phyloP scores from a whole-genome alignment of 2,888 invertebrate genomes.

The Mythimna impura region DNA sequence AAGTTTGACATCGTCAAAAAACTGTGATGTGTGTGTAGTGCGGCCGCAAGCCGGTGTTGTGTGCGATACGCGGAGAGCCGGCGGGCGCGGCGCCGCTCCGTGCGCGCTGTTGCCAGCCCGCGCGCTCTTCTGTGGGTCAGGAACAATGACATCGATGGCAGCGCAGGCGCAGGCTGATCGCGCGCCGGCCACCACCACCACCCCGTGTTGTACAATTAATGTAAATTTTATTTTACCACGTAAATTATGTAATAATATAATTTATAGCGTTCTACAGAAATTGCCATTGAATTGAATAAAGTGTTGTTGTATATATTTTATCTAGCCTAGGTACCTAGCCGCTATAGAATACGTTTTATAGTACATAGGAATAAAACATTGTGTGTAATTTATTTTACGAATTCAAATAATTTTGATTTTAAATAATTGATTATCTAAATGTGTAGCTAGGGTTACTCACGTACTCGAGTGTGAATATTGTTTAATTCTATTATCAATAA shows the following conservation, averaged over 20 bases:
- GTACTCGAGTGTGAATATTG: conserved; percentile 84
- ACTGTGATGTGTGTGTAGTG: conserved; percentile 90
- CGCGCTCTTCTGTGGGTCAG: conserved; percentile 62
- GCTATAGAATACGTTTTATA: conserved; percentile 68
- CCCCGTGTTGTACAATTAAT: conserved; percentile 66
- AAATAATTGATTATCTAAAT: conserved; percentile 85
- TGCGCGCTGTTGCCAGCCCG: conserved; percentile 64
- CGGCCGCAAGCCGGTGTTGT: conserved; percentile 54
- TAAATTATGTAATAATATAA: conserved; percentile 70
- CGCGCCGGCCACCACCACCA: conserved; percentile 37
- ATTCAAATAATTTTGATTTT: conserved; percentile 79
- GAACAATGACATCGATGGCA: conserved; percentile 68
- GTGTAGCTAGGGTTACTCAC: conserved; percentile 81
- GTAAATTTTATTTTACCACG: conserved; percentile 67
- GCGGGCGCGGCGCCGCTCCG: conserved; percentile 54
- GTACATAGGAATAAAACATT: conserved; percentile 69
- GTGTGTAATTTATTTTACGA: conserved; percentile 78
- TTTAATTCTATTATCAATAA: conserved; percentile 84
- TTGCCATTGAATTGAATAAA: conserved; percentile 81
- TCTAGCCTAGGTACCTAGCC: conserved; percentile 71
- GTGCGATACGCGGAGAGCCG: conserved; percentile 57
- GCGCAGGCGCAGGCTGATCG: conserved; percentile 51
- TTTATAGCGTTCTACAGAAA: conserved; percentile 73
- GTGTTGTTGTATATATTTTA: conserved; percentile 72
- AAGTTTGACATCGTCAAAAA: conserved; percentile 98